phyloP scores from a whole-genome alignment of 2,888 invertebrate genomes.

The Coleophora flavipennella region DNA sequence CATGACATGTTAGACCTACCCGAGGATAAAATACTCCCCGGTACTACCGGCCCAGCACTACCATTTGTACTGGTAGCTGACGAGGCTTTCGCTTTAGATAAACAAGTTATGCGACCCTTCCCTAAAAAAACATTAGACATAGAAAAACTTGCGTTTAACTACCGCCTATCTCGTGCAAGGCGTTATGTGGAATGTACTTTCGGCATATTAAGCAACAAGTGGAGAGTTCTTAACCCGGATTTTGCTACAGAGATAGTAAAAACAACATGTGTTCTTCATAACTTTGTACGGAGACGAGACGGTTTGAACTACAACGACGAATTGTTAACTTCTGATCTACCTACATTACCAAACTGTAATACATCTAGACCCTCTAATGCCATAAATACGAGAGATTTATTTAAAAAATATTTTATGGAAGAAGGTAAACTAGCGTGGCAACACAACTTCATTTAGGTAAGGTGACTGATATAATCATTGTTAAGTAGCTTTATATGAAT shows the following conservation, averaged over 20 bases:
- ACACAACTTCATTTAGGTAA: too few species aligned
- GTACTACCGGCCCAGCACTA: not conserved
- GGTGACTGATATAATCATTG: too few species aligned
- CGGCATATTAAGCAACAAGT: not conserved
- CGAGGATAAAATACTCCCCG: too few species aligned
- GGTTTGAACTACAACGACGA: not conserved
- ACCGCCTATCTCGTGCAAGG: not conserved
- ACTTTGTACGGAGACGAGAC: conserved; percentile 2
- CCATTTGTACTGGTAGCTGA: conserved; percentile 1
- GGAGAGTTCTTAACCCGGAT: not conserved
- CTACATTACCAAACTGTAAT: not conserved
- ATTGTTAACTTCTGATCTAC: not conserved
- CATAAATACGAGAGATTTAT: too few species aligned
- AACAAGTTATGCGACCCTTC: conserved; percentile 1
- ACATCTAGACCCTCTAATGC: too few species aligned
- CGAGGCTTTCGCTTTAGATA: conserved; percentile 3
- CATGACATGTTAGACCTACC: conserved; percentile 14
- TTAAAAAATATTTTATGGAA: not conserved
- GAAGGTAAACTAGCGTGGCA: not conserved
- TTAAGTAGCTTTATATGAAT: too few species aligned
- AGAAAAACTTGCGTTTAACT: not conserved
- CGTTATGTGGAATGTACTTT: not conserved
- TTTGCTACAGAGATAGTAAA: conserved; percentile 1
- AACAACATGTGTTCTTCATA: conserved; percentile 2
- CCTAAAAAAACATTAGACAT: conserved; percentile 1